Evolutionary conservation across 2,888 invertebrate species (phyloP), one percentile per base, ranked within the genome.

Genomic region (Abscondita cerata): DNA sequence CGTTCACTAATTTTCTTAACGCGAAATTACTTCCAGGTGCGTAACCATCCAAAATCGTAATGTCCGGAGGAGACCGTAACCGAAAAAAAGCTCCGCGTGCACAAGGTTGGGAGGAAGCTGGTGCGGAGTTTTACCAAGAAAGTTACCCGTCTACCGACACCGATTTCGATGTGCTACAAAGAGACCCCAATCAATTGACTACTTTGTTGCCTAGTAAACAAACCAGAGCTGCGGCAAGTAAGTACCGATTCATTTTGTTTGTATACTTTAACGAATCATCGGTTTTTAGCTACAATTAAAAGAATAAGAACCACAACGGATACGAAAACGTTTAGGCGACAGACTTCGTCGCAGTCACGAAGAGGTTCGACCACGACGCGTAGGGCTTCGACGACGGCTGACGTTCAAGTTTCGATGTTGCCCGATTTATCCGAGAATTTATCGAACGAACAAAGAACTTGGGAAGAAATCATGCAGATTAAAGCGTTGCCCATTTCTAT

Each of bases 391-490:
- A 81, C 81, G 34, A 79, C 82, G 57, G 82, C 80, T 59, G 92
- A 92, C 73, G 87, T 90, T 52, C 89, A 91, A 64, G 86, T 91
- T 1, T 88, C 92, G 0, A 90, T 91, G 88, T 75, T 93, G 68
- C 93, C 93, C 0, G 93, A 93, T 78, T 79, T 93, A n/a, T 92
- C 92, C 79, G 90, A 91, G 76, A 91, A 90, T 77, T 81, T 92
- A 44, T 90, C 92, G 0, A 92, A 92, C 70, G 93, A 93, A 76
- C 90, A 91, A 75, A 85, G 89, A 0, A 91, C 91, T 0, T 92
- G 92, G 91, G 91, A 93, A 70, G 92, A 93, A 79, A 91, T 93
- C 47, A 91, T 91, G 89, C 89, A 90, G 77, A 92, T 93, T 66
- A 93, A 93, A 75, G 87, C 90, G 0, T 88, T 92, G 88, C 93